Percentiles rank a stretch among this genome's conserved stretches.
Evolutionary conservation across 2,113 vertebrate species (phyloP).

Genomic region (Nannobrachium achirus): DNA sequence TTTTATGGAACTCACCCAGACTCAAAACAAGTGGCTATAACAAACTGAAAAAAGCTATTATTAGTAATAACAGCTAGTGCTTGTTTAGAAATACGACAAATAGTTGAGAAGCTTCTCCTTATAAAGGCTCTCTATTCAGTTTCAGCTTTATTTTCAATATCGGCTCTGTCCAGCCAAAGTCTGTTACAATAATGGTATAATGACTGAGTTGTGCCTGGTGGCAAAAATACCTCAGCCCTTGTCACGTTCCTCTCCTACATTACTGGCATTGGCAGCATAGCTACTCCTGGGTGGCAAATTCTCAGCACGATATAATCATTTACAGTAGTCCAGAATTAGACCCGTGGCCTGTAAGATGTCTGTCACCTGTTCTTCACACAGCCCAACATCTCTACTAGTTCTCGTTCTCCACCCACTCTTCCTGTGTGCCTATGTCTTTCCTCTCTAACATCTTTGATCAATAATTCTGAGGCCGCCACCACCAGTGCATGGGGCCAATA

Average conservation of each 20-base stretch:
- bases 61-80: constrained; percentile 3
- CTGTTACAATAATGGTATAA: constrained; percentile 20
- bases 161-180: neutral
- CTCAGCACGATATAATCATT: constrained; percentile 51
- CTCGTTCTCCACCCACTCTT: constrained; percentile 39
- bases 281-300: constrained; percentile 39
- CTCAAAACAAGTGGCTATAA: neutral
- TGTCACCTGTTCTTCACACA: constrained; percentile 64
- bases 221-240: constrained; percentile 23
- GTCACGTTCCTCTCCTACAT: constrained; percentile 14
- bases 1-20: neutral
- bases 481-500: constrained; percentile 51
- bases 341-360: constrained; percentile 39
- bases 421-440: constrained; percentile 37
- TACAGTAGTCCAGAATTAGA: constrained; percentile 39
- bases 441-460: constrained; percentile 63
- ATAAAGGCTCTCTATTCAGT: neutral
- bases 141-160: neutral
- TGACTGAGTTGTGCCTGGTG: constrained; percentile 22
- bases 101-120: neutral
- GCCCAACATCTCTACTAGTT: constrained; percentile 40
- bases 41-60: constrained; percentile 18
- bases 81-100: constrained; percentile 4
- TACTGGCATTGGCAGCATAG: neutral
- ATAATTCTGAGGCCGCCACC: constrained; percentile 50